Evolutionary conservation across 2,113 vertebrate species (phyloP), one percentile per base, ranked within the genome.

Genomic region (Percopsis transmontana): DNA sequence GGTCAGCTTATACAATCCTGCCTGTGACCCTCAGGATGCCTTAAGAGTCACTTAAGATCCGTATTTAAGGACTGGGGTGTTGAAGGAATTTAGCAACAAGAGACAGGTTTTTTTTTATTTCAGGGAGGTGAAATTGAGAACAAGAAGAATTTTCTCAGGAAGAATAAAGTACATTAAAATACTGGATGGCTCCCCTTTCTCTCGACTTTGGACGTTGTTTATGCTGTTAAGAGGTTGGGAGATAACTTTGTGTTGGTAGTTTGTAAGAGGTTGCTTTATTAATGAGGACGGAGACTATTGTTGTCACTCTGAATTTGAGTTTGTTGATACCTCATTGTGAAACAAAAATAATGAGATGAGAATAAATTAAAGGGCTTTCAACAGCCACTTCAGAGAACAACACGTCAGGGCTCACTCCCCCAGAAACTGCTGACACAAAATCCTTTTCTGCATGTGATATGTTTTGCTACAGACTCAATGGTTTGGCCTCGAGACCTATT

Each of bases 231-330:
- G 16, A 47, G 13, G 45, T 76, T 85, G 77, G 79, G 85, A 77
- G 66, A 77, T 74, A 19, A 76, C 75, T 84, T 82, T 80, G 74
- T 67, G 80, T 77, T 72, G 67, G 51, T 59, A 70, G 80, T 72
- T 67, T 75, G 83, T 82, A 76, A 87, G 79, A 72, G 77, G 67
- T 63, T 92, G 88, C 90, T 92, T 92, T 90, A 93, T 92, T 91
- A 89, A 92, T 90, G 89, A 92, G 85, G 66, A 47, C 59, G 75
- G 68, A 33, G 76, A 70, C 84, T 88, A 84, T 86, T 89, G 82
- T 84, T 85, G 79, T 74, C 80, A 80, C 80, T 89, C 82, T 61
- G 50, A 86, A 79, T 79, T 87, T 77, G 82, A 78, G 74, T 83
- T 81, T 85, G 85, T 87, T 88, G 78, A 85, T 84, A 85, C 87